A percentile compares a stretch with the other conserved stretches of the same genome.
These are phyloP conservation scores for Bombyx huttoni DNA, from an alignment of 2,888 invertebrate genomes.

Conservation along the genomic window DNA sequence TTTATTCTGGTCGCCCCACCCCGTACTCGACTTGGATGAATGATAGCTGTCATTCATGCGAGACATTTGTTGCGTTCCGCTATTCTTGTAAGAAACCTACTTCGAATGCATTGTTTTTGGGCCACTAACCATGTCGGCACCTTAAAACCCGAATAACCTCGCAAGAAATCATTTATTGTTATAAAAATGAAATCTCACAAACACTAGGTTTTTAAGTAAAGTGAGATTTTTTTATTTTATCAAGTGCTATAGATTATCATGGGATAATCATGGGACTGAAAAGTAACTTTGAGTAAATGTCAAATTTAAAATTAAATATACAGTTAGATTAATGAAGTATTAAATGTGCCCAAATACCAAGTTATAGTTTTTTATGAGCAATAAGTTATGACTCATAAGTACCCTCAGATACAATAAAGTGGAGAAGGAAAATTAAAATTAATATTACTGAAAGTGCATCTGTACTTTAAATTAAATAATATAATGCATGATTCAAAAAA, in stretches of 20 bases:
- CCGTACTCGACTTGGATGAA: slow-evolving; percentile 45
- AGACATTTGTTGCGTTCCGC: slow-evolving; percentile 45
- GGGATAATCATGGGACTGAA: too few species aligned
- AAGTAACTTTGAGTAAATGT: too few species aligned
- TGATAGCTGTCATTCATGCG: slow-evolving; percentile 50
- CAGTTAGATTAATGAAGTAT: too few species aligned
- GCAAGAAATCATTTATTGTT: slow-evolving; percentile 2
- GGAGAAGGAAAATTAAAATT: too few species aligned
- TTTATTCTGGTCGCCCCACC: slow-evolving; percentile 56
- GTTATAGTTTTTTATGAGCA: too few species aligned
- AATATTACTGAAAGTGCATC: too few species aligned
- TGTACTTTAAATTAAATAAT: too few species aligned
- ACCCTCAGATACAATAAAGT: too few species aligned
- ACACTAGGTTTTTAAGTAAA: background rate
- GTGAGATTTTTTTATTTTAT: background rate
- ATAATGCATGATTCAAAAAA: too few species aligned
- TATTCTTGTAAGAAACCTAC: slow-evolving; percentile 21
- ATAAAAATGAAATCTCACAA: background rate
- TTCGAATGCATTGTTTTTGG: slow-evolving; percentile 16
- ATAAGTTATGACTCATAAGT: too few species aligned
- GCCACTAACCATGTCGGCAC: slow-evolving; percentile 10
- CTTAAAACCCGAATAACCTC: slow-evolving; percentile 15
- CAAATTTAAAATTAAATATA: too few species aligned
- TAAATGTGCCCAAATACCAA: too few species aligned
- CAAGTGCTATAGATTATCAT: background rate